A percentile compares a stretch with the other conserved stretches of the same genome.
Conservation (phyloP, 2,797 vertebrate species). For the Sphenodon punctatus region DNA sequence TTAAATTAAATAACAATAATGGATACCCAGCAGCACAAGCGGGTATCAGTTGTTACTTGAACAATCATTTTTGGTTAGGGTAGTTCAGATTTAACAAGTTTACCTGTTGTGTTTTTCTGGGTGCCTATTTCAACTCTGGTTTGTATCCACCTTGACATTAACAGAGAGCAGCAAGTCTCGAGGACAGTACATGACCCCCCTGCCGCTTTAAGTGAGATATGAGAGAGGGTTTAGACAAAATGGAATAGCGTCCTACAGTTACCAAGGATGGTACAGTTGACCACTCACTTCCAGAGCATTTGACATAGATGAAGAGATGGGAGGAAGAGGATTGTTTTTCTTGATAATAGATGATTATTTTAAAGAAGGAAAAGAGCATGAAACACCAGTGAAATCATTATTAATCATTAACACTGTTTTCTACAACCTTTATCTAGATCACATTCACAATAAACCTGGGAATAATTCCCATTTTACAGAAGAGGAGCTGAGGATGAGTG, state of each 20-base stretch:
- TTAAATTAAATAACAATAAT: too few species aligned
- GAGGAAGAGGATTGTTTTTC: not conserved
- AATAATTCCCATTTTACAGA: too few species aligned
- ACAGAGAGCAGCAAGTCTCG: slow-evolving; percentile 17
- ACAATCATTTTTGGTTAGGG: not conserved
- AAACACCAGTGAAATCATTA: not conserved
- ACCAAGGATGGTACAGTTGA: not conserved
- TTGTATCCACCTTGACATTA: slow-evolving; percentile 24
- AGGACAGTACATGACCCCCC: slow-evolving; percentile 1
- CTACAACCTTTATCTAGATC: too few species aligned
- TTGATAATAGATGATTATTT: not conserved
- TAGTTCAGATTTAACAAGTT: not conserved
- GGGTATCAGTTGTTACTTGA: too few species aligned
- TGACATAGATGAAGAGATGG: too few species aligned
- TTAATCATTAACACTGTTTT: too few species aligned
- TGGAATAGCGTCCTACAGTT: slow-evolving; percentile 19
- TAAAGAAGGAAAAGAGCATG: not conserved
- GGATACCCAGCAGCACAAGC: too few species aligned
- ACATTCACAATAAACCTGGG: too few species aligned
- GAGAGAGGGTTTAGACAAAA: slow-evolving; percentile 20
- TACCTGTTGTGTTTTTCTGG: slow-evolving; percentile 14
- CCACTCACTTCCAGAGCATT: not conserved
- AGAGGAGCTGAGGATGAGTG: too few species aligned
- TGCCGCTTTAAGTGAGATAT: not conserved
- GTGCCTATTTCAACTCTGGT: too few species aligned